Evolutionary conservation across 1,140 invertebrate species (phyloP), one percentile per base, ranked within the genome.

Genomic region (Cyclina sinensis): DNA sequence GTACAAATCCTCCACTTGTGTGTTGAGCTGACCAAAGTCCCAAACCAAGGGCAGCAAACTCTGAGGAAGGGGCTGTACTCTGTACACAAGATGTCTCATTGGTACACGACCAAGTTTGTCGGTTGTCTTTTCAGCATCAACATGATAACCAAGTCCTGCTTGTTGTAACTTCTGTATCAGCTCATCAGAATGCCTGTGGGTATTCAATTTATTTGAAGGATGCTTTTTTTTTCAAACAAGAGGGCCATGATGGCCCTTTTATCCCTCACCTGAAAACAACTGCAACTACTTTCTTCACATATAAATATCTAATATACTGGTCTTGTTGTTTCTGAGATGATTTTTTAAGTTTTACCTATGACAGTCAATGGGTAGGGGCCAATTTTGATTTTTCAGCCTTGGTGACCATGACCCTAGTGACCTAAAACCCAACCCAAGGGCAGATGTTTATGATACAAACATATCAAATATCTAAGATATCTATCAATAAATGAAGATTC

Each of bases 61-160:
- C 80, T 92, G 91, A 85, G 94, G 94, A 43, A 95, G 76, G 11
- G 94, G 91, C 82, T 93, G 93, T 12, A 95, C 94, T n/a, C 94
- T 65, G 89, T 95, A 95, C 0, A 95, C 94, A n/a, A 95, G 87
- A 76, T 93, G 91, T 79, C 94, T 90, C 94, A 95, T 94, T 30
- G 94, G 94, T 35, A 94, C 91, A 54, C 86, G 89, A 35, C 93
- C 92, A n/a, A 94, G 88, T 89, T 78, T 92, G 79, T 94, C 94
- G 35, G 87, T 90, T 0, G 94, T 95, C 21, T 94, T 88, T 51
- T 90, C 86, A 21, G 93, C 91, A 62, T 92, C 88, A 16, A 95
- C 90, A 78, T 94, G 92, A 79, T 94, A 95, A 11, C 94, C 94
- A 14, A 95, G 89, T 46, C 94, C 94, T n/a, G 94, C 93, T 18